phyloP scores from a whole-genome alignment of 2,888 invertebrate genomes.

The Lysandra coridon region DNA sequence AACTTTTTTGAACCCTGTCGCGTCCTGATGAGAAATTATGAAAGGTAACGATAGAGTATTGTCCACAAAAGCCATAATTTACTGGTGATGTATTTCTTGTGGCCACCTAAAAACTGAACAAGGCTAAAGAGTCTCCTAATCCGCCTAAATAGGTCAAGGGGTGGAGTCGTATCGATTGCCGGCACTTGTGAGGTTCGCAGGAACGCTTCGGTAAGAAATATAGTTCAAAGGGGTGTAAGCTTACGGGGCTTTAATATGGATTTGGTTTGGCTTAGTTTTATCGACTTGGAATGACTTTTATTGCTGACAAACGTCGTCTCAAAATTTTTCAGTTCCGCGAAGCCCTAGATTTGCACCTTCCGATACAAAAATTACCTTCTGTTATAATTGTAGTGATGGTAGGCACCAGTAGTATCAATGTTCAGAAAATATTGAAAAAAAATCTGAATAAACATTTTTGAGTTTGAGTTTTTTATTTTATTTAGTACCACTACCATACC shows the following conservation, averaged over 20 bases:
- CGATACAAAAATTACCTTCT: background rate
- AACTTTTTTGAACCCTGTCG: background rate
- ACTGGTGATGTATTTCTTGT: slow-evolving; percentile 5
- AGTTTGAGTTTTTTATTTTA: too few relatives aligned
- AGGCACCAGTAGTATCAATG: too few relatives aligned
- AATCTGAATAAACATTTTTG: too few relatives aligned
- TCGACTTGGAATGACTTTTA: slow-evolving; percentile 2
- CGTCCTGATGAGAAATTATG: background rate
- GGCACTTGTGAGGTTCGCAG: slow-evolving; percentile 63
- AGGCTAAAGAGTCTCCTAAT: slow-evolving; percentile 52
- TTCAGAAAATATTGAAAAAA: background rate
- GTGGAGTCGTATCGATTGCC: slow-evolving; percentile 74
- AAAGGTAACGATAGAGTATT: background rate
- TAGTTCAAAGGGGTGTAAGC: slow-evolving; percentile 42
- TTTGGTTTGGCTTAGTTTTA: slow-evolving; percentile 30
- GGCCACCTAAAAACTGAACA: slow-evolving; percentile 31
- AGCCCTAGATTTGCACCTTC: background rate
- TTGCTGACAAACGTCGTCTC: background rate
- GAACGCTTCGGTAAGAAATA: slow-evolving; percentile 46
- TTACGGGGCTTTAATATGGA: slow-evolving; percentile 38
- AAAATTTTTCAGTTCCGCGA: background rate
- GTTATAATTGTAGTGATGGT: background rate
- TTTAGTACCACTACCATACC: background rate
- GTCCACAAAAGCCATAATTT: background rate
- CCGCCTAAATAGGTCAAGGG: slow-evolving; percentile 70